Base-by-base conservation (phyloP, 2,888 invertebrate genomes). In the Agonopterix subpropinquella region DNA sequence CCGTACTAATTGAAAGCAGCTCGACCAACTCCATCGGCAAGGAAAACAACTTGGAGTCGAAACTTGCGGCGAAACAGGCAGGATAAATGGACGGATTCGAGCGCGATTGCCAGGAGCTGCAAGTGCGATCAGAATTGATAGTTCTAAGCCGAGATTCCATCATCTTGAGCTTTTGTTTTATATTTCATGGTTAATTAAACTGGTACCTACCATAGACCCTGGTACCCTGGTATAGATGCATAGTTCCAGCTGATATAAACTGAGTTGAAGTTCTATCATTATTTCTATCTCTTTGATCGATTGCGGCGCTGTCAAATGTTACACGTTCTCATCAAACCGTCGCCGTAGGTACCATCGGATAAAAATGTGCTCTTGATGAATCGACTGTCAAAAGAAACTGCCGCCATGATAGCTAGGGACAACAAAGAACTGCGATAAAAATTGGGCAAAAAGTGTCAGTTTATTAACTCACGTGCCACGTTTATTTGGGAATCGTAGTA, bases 1-100 rank as follows among this genome's bases (percentile, higher is more conserved):
- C 58, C 53, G 59, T 52, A 49, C 59, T 69, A 67, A 70, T 70
- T 67, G 66, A 62, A 65, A 61, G 56, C 59, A 59, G 54, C 54
- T 58, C 55, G 53, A 42, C 53, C 53, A 54, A 48, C 44, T 48
- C 44, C 47, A 53, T 41, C 52, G 41, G 44, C 41, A 28, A 41
- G 48, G 48, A 57, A 57, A 64, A 59, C 62, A 57, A 59, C 50
- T 56, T 47, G 47, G 47, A 59, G 39, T 48, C 54, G 47, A n/a
- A 44, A 45, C 48, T 44, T 35, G 39, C 43, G 41, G 53, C 39
- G 44, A 36, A 7, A 35, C 45, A 9, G 36, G 8, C 53, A 56
- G 56, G 56, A 58, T 54, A 58, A 60, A 61, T 58, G 58, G 51
- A 47, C 15, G 42, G 36, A 43, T 37, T 41, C 47, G 48, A 48